Evolutionary conservation across 53 echinoderm and acorn worm genomes (phyloP).

Genomic region (Paracentrotus lividus): DNA sequence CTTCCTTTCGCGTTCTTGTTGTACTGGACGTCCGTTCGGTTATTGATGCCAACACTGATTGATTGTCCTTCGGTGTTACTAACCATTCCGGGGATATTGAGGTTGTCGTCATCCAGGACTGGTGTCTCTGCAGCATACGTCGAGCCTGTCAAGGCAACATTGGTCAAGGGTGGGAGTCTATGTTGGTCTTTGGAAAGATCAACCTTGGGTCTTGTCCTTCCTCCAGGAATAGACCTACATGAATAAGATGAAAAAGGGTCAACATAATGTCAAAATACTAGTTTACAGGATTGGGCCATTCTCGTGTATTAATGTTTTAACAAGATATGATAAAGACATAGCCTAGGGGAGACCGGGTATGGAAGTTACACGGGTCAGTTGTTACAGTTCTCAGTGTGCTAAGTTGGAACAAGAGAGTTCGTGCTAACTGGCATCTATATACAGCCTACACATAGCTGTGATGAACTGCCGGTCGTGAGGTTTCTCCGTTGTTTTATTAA

Average conservation of each 20-base stretch:
- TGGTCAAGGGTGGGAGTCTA: not conserved
- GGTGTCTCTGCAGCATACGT: not conserved
- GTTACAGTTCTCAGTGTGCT: too few species aligned
- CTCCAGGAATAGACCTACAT: not conserved
- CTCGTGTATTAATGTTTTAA: too few species aligned
- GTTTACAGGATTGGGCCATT: too few species aligned
- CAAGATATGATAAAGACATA: too few species aligned
- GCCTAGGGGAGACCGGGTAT: too few species aligned
- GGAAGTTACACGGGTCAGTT: too few species aligned
- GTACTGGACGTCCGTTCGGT: constrained; percentile 26
- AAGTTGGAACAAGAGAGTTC: too few species aligned
- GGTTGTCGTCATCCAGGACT: not conserved
- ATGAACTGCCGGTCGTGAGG: too few species aligned
- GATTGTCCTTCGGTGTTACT: not conserved
- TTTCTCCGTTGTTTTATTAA: too few species aligned
- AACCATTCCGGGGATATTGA: constrained; percentile 42
- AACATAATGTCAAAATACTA: not conserved
- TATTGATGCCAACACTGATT: not conserved
- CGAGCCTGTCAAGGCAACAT: not conserved
- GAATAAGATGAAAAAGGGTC: not conserved
- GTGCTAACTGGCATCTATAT: too few species aligned
- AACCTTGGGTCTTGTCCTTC: not conserved
- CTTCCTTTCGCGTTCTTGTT: constrained; percentile 51
- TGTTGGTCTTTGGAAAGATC: not conserved
- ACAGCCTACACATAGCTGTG: too few species aligned